Evolutionary conservation across 2,888 invertebrate species (phyloP).

Genomic region (Panzeria rudis): DNA sequence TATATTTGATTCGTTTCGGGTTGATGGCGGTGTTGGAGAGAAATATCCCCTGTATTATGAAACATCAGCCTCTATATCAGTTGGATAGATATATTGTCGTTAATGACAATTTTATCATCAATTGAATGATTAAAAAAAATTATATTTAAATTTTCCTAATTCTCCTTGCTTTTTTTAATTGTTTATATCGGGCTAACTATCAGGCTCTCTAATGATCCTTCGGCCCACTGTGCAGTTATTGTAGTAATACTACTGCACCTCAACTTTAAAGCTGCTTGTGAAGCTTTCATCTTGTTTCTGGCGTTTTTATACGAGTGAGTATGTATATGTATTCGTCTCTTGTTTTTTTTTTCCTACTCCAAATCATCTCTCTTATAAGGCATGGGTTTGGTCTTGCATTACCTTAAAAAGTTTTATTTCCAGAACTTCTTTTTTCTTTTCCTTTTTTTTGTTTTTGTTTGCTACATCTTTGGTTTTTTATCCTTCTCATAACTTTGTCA

Average conservation of each 20-base stretch:
- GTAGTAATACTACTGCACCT: constrained; percentile 67
- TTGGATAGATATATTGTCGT: no score
- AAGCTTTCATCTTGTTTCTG: constrained; percentile 71
- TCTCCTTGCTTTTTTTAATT: no score
- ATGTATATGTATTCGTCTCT: constrained; percentile 46
- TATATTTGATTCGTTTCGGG: no score
- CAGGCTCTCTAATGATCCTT: background rate
- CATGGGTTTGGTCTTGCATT: constrained; percentile 72
- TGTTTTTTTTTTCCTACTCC: constrained; percentile 35
- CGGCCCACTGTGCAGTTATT: constrained; percentile 41
- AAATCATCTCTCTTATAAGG: constrained; percentile 69
- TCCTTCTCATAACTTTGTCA: constrained; percentile 73
- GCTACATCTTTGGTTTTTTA: constrained; percentile 60
- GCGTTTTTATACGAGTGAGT: constrained; percentile 37
- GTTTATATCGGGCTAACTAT: no score
- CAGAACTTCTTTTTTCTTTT: constrained; percentile 51
- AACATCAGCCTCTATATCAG: no score
- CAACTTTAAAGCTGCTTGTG: constrained; percentile 58
- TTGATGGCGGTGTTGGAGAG: no score
- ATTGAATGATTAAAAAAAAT: no score
- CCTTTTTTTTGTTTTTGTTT: constrained; percentile 7
- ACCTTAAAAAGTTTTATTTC: constrained; percentile 68
- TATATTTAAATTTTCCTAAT: no score
- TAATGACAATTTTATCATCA: no score
- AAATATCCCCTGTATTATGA: no score